Conservation (phyloP, 1,140 invertebrate genomes). For the Pseudomyrmex concolor region DNA sequence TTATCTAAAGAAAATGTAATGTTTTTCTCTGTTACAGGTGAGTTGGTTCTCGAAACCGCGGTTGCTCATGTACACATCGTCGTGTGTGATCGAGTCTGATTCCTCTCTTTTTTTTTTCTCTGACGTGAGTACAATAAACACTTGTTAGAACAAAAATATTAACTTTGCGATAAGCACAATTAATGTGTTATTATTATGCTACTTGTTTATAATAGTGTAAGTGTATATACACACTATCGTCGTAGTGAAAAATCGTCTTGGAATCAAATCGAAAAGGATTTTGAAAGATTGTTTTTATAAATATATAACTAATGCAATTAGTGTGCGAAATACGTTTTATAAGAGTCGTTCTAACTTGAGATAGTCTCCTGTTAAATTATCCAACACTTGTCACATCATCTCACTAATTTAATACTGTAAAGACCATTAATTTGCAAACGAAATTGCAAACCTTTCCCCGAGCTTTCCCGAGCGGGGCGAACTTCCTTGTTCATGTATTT, state of each 20-base stretch:
- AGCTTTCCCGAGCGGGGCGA: not conserved
- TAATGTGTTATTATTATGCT: too few relatives aligned
- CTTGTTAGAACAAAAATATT: conserved; percentile 23
- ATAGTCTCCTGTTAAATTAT: not conserved
- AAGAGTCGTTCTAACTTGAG: not conserved
- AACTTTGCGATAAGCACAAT: not conserved
- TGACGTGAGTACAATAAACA: conserved; percentile 36
- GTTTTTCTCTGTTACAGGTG: conserved; percentile 67
- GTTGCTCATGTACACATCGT: conserved; percentile 26
- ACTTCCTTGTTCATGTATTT: conserved; percentile 57
- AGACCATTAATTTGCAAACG: conserved; percentile 31
- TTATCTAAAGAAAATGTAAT: not conserved
- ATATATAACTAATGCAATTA: not conserved
- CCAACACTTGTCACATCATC: conserved; percentile 1
- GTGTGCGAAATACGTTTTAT: not conserved
- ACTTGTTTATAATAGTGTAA: too few relatives aligned
- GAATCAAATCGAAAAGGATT: not conserved
- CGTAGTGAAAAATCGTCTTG: not conserved
- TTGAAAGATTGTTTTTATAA: not conserved
- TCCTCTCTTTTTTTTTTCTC: not conserved
- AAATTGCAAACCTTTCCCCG: not conserved
- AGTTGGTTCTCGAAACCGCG: conserved; percentile 34
- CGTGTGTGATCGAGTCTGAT: conserved; percentile 38
- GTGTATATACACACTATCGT: too few relatives aligned
- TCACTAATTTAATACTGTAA: conserved; percentile 30